phyloP scores from a whole-genome alignment of 2,113 vertebrate genomes.

The Barnardius zonarius region DNA sequence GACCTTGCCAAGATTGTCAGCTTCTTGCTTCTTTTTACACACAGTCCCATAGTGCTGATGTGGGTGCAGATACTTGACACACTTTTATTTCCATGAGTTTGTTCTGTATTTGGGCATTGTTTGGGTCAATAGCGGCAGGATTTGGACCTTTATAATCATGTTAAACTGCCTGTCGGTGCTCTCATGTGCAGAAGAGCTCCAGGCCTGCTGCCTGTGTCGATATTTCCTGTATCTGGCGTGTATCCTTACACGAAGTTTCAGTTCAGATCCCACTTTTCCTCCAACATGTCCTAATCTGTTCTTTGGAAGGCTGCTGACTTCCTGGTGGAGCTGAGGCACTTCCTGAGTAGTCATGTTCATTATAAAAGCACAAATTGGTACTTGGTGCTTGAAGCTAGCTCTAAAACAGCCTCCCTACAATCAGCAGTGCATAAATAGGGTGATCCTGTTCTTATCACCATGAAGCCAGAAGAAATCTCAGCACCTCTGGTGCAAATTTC shows the following conservation, averaged over 20 bases:
- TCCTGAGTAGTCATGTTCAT: neutral
- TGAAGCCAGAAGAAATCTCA: neutral
- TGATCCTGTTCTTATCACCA: neutral
- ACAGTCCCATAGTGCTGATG: neutral
- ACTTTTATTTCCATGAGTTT: neutral
- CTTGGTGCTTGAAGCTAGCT: neutral
- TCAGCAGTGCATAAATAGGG: neutral
- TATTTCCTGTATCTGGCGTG: neutral
- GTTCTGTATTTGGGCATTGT: neutral
- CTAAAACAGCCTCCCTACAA: neutral
- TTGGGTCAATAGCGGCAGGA: neutral
- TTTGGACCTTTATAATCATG: neutral
- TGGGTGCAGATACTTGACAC: neutral
- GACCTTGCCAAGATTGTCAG: neutral
- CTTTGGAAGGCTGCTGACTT: neutral
- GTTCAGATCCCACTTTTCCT: neutral
- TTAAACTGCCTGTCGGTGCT: neutral
- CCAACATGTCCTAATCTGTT: neutral
- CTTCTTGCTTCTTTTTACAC: neutral
- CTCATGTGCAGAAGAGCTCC: neutral
- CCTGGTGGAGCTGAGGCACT: neutral
- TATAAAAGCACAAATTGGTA: neutral
- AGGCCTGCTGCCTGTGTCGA: neutral
- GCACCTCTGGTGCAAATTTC: neutral
- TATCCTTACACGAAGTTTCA: neutral